Evolutionary conservation across 2,113 vertebrate genomes (phyloP).

Genomic region (Tonatia bakeri): DNA sequence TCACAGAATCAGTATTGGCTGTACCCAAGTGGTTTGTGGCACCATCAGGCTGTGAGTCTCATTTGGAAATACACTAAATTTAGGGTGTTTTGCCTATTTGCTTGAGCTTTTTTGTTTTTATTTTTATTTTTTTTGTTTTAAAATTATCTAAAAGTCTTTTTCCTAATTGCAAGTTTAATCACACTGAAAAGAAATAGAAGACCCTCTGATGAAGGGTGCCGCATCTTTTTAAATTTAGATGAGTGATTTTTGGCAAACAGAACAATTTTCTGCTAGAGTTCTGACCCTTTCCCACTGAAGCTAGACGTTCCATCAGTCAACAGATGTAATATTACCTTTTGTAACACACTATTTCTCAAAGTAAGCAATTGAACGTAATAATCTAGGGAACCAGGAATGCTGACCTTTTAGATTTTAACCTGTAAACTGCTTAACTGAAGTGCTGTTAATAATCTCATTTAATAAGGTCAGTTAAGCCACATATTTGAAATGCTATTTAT

Average conservation of each 20-base stretch:
- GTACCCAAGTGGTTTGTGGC: not conserved
- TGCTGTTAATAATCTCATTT: not conserved
- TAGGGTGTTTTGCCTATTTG: not conserved
- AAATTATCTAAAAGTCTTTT: slow-evolving; percentile 1
- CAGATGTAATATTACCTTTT: slow-evolving; percentile 2
- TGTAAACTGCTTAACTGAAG: not conserved
- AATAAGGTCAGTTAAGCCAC: not conserved
- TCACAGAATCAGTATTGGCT: slow-evolving; percentile 1
- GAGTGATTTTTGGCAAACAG: slow-evolving; percentile 22
- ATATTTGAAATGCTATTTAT: slow-evolving; percentile 8
- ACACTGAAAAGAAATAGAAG: slow-evolving; percentile 34
- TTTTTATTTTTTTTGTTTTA: not conserved
- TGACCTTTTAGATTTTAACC: not conserved
- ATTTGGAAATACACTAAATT: not conserved
- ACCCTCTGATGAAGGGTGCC: slow-evolving; percentile 4
- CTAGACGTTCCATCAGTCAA: slow-evolving; percentile 48
- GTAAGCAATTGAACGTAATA: not conserved
- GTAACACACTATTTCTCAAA: slow-evolving; percentile 38
- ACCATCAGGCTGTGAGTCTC: not conserved
- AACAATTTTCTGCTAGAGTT: not conserved
- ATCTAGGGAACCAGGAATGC: slow-evolving; percentile 7
- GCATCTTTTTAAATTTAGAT: slow-evolving; percentile 43
- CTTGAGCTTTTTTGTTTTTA: not conserved
- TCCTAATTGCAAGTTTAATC: not conserved
- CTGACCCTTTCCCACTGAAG: slow-evolving; percentile 12